Evolutionary conservation across 2,797 vertebrate species (phyloP), one percentile per base, ranked within the genome.

Genomic region (Xiphophorus birchmanni): DNA sequence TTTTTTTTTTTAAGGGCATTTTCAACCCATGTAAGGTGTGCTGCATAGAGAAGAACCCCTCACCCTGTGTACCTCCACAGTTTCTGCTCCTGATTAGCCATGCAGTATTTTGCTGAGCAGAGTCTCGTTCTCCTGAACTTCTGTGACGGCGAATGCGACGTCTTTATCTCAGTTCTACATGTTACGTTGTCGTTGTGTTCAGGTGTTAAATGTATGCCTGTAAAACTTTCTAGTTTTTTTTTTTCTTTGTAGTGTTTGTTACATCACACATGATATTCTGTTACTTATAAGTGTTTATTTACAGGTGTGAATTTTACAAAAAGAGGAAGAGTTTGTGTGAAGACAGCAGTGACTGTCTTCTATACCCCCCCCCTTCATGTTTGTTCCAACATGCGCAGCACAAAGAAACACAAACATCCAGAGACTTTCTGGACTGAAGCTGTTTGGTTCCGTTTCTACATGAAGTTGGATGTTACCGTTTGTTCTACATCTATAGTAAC

Each of bases 101-200:
- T 86, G 89, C 93, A 93, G 94, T 95, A 88, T 95, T 95, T 91
- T 93, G 58, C 91, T 85, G 89, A 88, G 82, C 87, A 83, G 88
- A 85, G 81, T 88, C 65, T 18, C 77, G 21, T 88, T 90, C 89
- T 86, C 89, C 84, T 81, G 60, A 56, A 74, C 77, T 52, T 80
- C 73, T 47, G 75, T 48, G 11, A 23, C 77, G 83, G 77, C 83
- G 86, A 67, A 74, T 5, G 76, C 74, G 74, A 79, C 72, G 47
- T 54, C 84, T 80, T 89, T 60, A 65, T 21, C 50, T 90, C 79
- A 78, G 75, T 89, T 76, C 81, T 84, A 85, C 78, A 29, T 58
- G 72, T 88, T 23, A 74, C 87, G 83, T 78, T 85, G 54, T 82
- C 88, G 83, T 93, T 85, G 77, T 84, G 73, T 90, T 88, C 63